Evolutionary conservation across 2,797 vertebrate genomes (phyloP), one percentile per base, ranked within the genome.

Genomic region (Oreonectes daqikongensis): DNA sequence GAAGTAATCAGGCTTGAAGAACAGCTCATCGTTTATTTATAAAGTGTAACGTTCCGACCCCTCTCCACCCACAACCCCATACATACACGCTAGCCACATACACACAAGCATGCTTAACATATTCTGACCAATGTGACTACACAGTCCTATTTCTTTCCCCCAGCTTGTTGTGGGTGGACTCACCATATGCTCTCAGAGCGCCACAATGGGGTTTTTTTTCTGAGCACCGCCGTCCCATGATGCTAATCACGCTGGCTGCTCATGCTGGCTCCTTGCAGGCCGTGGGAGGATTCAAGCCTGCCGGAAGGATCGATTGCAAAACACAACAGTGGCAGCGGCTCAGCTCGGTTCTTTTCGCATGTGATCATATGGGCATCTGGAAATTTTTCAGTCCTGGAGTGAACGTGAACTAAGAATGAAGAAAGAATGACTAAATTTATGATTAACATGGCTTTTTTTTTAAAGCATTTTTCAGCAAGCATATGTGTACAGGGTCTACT

Each of bases 21-120:
- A 83, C 81, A 81, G 79, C 77, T 79, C 85, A 90, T 92, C 84
- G 86, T 87, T 91, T 89, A 91, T 91, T 91, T 88, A 91, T 92
- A 78, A 82, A 64, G 83, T 82, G 77, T 89, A 86, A 89, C 85
- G 82, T 85, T 84, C 82, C 66, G 71, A 77, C 66, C 69, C 75
- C 75, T 81, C 77, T 79, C 66, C 81, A 79, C 64, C 81, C 67
- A 75, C 70, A 73, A 40, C 67, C 74, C 68, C 69, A 69, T 57
- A 40, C n/a, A 76, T 79, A 75, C 48, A 72, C 69, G 59, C 72
- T 77, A 67, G 72, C 69, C 57, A 78, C 64, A 67, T 77, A 67
- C 55, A 72, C 52, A 74, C 65, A 65, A 65, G 44, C 44, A 40
- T 60, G 59, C 10, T 80, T 81, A 75, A 82, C 81, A 69, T 78